Evolutionary conservation across 2,113 vertebrate genomes (phyloP).

Genomic region (Poecilia latipinna): DNA sequence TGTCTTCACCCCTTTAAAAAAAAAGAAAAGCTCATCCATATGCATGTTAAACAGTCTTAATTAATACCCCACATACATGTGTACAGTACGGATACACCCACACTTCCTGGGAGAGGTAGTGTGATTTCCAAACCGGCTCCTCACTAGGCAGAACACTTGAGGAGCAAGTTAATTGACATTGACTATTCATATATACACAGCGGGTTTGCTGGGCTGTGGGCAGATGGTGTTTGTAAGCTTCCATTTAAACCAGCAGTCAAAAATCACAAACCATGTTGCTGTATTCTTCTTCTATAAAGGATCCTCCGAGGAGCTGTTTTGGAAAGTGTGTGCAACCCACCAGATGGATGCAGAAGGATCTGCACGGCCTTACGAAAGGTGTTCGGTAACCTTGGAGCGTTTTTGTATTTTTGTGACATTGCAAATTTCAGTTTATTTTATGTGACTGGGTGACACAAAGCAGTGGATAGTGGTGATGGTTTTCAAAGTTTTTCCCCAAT

Average conservation of each 20-base stretch:
- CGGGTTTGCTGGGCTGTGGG: slow-evolving; percentile 37
- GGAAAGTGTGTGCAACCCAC: background rate
- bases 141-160: slow-evolving; percentile 61
- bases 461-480: background rate
- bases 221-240: slow-evolving; percentile 69
- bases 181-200: slow-evolving; percentile 63
- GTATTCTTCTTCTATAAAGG: slow-evolving; percentile 10
- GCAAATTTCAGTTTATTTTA: background rate
- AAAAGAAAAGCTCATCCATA: slow-evolving; percentile 41
- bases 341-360: background rate
- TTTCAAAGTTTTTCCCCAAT: background rate
- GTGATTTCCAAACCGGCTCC: slow-evolving; percentile 47
- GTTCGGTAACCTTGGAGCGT: background rate
- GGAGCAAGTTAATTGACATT: slow-evolving; percentile 70
- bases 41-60: slow-evolving; percentile 71
- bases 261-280: slow-evolving; percentile 26
- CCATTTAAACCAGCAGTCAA: slow-evolving; percentile 39
- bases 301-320: background rate
- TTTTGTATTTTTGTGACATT: background rate
- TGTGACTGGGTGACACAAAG: too few species aligned
- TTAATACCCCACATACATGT: slow-evolving; percentile 55
- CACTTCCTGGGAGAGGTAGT: slow-evolving; percentile 59
- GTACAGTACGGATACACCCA: slow-evolving; percentile 48
- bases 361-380: background rate
- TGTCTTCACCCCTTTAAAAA: slow-evolving; percentile 68